Evolutionary conservation across 1,140 invertebrate genomes (phyloP).

Genomic region (Musca vetustissima): DNA sequence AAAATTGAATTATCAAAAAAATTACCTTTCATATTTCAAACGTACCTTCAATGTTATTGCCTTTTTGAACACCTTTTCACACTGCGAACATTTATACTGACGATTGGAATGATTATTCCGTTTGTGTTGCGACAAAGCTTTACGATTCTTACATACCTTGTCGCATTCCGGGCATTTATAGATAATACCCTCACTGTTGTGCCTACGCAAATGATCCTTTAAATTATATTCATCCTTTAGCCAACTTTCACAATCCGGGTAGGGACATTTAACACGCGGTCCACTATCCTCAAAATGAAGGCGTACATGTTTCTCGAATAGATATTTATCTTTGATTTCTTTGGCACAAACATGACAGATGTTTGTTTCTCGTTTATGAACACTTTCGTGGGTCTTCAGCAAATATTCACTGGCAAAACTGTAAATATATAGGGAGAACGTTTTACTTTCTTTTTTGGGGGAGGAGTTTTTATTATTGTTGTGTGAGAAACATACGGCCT

Average conservation of each 20-base stretch:
- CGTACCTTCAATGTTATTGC: conserved; percentile 49
- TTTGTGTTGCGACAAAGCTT: conserved; percentile 47
- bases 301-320: conserved; percentile 53
- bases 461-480: background rate
- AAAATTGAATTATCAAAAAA: background rate
- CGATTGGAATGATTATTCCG: conserved; percentile 50
- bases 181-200: conserved; percentile 46
- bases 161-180: conserved; percentile 49
- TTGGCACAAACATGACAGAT: conserved; percentile 52
- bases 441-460: too few relatives aligned
- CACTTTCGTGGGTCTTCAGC: conserved; percentile 48
- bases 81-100: conserved; percentile 49
- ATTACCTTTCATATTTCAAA: background rate
- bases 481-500: conserved; percentile 37
- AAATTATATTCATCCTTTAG: conserved; percentile 50
- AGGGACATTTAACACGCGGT: conserved; percentile 49
- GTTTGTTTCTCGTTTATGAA: conserved; percentile 46
- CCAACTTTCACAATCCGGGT: conserved; percentile 50
- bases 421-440: background rate
- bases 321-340: conserved; percentile 47
- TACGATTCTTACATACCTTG: conserved; percentile 47
- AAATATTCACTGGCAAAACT: conserved; percentile 50
- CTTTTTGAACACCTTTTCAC: conserved; percentile 52
- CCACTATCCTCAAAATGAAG: conserved; percentile 53
- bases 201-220: conserved; percentile 46